Evolutionary conservation across 37 sponge, comb jelly and placozoan species (phyloP), one percentile per base, ranked within the genome.

Genomic region (Halisarca cf. caerulea): DNA sequence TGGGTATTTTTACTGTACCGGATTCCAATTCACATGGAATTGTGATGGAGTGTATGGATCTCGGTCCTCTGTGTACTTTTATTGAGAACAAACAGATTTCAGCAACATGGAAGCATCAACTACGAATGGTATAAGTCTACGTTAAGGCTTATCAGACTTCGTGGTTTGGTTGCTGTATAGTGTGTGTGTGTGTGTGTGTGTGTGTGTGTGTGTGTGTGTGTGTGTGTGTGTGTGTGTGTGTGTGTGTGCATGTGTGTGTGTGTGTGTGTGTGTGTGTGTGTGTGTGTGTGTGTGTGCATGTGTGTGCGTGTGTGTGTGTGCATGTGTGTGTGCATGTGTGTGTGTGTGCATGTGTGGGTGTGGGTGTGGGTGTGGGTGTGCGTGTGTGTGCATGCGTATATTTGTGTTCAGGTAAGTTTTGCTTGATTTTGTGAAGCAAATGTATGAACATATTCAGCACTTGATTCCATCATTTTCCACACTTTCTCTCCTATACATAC

Each of bases 51-150:
- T 20, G 42, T 2, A 71, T 84, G 85, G 24, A 38, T 23, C 27
- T 54, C 7, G 85, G 85, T n/a, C 68, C 71, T 25, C 87, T 90
- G 35, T 60, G 83, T 66, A 53, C 39, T 3, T 44, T 90, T 14
- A 66, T 90, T 62, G 80, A 86, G 28, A 83, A 59, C 23, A 24
- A 86, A 14, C 45, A 86, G 25, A 59, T 62, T 6, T 45, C 43
- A 6, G 61, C 86, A 66, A 81, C 75, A 27, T 85, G 86, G 83
- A 72, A 64, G 25, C 25, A 42, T 28, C 82, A 85, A 66, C 58
- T 82, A 32, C 9, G 53, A 38, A 90, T 90, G 0, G 91, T 90
- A 64, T 73, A 85, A 30, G 42, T 4, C 34, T 59, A 11, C 7
- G n/a, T n/a, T n/a, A n/a, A n/a, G n/a, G n/a, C n/a, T n/a, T n/a